Base-by-base conservation (phyloP, 2,113 vertebrate genomes). In the Atrichornis clamosus region DNA sequence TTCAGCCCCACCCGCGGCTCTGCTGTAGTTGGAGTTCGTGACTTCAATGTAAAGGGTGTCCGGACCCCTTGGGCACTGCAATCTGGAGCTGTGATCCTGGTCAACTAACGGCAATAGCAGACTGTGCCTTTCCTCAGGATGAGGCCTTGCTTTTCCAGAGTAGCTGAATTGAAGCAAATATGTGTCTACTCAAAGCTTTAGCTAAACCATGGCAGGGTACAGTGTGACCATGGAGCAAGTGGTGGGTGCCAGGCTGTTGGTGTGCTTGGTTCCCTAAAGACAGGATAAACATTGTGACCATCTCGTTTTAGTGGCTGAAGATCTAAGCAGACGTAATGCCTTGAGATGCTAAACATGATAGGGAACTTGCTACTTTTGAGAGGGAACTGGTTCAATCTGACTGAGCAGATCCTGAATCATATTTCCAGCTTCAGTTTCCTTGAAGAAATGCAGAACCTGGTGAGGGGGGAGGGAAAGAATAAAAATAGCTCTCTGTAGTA, bases 401-500 rank as follows among this genome's bases (percentile, higher is more conserved):
- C 63, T 76, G 77, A 84, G 74, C 58, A 91, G 49, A 41, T 90
- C 59, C 73, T 84, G 89, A 95, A 91, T 87, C 37, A 60, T 89
- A 95, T 77, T 95, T 91, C 47, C 63, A 94, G 90, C 68, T 86
- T 86, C 35, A 42, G 47, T 89, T 93, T 95, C 91, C 91, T 90
- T 95, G 72, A 92, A 94, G 69, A 96, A 95, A 89, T 90, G 47
- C 91, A 39, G 84, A 93, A 92, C 83, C 23, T 1, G 5, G 63
- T 74, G 47, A 39, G 16, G 62, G 75, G 76, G 75, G 67, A 19
- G 52, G 27, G 44, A n/a, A 28, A 15, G n/a, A 70, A 50, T 87
- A 97, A 96, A 96, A 95, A 95, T 95, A 96, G 69, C 47, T 60
- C 27, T 50, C 59, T 41, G 47, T 82, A 93, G 78, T 89, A 78